A percentile compares a stretch with the other conserved stretches of the same genome.
phyloP scores from a whole-genome alignment of 2,888 invertebrate species.

The Plemyria rubiginata region DNA sequence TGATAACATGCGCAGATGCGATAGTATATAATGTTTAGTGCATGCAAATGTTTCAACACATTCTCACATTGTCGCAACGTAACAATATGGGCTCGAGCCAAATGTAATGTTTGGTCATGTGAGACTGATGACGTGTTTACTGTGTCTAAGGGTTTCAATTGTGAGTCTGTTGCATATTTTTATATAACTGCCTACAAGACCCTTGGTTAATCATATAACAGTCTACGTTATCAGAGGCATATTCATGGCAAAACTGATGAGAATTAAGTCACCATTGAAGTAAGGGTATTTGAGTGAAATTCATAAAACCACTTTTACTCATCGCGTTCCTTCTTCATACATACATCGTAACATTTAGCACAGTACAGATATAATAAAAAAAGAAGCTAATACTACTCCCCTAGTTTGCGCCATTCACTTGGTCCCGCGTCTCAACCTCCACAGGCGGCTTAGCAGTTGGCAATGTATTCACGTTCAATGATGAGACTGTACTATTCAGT shows the following conservation, averaged over 20 bases:
- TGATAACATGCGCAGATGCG: neutral
- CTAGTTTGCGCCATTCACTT: too few species aligned
- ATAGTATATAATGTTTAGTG: too few species aligned
- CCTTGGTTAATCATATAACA: neutral
- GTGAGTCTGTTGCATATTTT: neutral
- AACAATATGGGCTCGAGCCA: neutral
- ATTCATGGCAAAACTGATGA: too few species aligned
- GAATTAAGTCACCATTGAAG: neutral
- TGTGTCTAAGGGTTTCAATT: neutral
- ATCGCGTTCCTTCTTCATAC: too few species aligned
- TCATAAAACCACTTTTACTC: too few species aligned
- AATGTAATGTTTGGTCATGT: neutral
- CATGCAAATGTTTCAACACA: neutral
- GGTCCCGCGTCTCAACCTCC: too few species aligned
- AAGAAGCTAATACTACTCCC: too few species aligned
- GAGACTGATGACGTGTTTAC: neutral
- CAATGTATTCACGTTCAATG: neutral
- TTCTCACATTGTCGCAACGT: neutral
- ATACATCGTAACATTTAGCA: too few species aligned
- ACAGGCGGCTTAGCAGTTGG: too few species aligned
- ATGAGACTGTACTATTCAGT: neutral
- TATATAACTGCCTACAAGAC: neutral
- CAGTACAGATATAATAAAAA: too few species aligned
- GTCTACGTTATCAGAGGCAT: too few species aligned
- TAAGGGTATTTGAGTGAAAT: neutral